A percentile compares a stretch with the other conserved stretches of the same genome.
Conservation (phyloP, 2,888 invertebrate species). For the Mythimna loreyi region DNA sequence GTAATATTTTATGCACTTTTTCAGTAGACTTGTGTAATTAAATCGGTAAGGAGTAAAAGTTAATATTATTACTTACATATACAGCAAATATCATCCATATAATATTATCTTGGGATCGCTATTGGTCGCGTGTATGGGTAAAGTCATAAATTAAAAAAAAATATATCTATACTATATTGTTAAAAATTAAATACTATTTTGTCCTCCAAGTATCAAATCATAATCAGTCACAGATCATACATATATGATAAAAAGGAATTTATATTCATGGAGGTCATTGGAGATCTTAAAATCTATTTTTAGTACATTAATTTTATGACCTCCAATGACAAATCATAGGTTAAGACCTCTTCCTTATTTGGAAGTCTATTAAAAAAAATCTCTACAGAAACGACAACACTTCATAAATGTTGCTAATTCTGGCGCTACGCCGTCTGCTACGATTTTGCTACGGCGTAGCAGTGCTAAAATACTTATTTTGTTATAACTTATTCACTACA, state of each 20-base stretch:
- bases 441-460: constrained; percentile 60
- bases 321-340: no score
- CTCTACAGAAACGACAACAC: constrained; percentile 10
- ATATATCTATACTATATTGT: no score
- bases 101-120: no score
- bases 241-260: not conserved
- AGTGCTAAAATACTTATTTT: constrained; percentile 6
- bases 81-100: not conserved
- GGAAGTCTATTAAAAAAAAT: not conserved
- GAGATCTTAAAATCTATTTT: no score
- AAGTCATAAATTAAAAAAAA: not conserved
- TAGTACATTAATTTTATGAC: no score
- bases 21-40: no score
- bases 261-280: no score
- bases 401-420: constrained; percentile 12
- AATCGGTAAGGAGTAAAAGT: no score
- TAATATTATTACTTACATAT: not conserved
- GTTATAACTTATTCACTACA: not conserved
- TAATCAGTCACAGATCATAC: not conserved
- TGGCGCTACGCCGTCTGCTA: constrained; percentile 59
- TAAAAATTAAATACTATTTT: not conserved
- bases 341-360: no score
- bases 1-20: no score
- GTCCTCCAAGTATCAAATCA: not conserved
- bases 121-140: not conserved